phyloP scores from a whole-genome alignment of 2,797 vertebrate genomes.

The Odontamblyopus lacepedii region DNA sequence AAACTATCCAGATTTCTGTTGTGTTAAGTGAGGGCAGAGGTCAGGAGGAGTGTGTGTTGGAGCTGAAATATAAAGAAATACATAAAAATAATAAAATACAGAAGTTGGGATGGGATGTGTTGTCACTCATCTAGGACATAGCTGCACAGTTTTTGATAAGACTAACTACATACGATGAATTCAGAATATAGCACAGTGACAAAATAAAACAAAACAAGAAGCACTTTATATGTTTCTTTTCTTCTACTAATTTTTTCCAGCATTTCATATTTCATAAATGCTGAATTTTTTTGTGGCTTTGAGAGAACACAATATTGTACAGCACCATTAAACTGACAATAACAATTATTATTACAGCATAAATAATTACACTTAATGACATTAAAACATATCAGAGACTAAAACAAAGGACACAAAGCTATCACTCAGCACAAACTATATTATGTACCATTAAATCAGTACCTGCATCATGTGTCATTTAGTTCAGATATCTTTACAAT shows the following conservation, averaged over 20 bases:
- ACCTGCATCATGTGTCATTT: not conserved
- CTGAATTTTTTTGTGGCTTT: not conserved
- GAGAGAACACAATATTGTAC: not conserved
- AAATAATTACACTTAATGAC: slow-evolving; percentile 2
- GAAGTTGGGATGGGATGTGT: not conserved
- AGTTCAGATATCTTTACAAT: not conserved
- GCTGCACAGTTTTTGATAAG: not conserved
- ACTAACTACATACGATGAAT: not conserved
- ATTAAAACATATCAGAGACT: slow-evolving; percentile 5
- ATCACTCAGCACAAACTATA: not conserved
- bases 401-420: not conserved
- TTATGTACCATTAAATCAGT: slow-evolving; percentile 9
- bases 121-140: not conserved
- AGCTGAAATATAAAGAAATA: not conserved
- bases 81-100: not conserved
- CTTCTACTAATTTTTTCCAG: not conserved
- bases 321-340: slow-evolving; percentile 5
- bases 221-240: slow-evolving; percentile 19
- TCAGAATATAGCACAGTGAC: not conserved
- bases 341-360: not conserved
- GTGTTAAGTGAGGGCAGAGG: not conserved
- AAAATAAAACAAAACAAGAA: slow-evolving; percentile 18
- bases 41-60: no score
- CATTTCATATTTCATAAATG: not conserved
- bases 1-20: no score